Base-by-base conservation (phyloP, 2,888 invertebrate species). In the Seira ritae region DNA sequence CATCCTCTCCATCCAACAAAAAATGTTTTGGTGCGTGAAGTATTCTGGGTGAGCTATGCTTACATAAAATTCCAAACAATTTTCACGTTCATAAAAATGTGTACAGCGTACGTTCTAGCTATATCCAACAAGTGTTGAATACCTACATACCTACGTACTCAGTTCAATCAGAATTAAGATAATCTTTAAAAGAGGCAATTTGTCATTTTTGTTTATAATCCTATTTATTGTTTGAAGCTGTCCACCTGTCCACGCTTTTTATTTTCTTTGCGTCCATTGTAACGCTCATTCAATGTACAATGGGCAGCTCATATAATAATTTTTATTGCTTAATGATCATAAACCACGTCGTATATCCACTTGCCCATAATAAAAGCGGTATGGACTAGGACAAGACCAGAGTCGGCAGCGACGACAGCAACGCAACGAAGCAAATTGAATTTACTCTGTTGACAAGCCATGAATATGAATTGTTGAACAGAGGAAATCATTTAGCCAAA, bases 131-230 rank as follows among this genome's bases (percentile, higher is more conserved):
- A n/a, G n/a, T n/a, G n/a, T n/a, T n/a, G n/a, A n/a, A n/a, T n/a
- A n/a, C n/a, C n/a, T n/a, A n/a, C n/a, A n/a, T n/a, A n/a, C n/a
- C n/a, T n/a, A 31, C 31, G 8, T 31, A 31, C 31, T 31, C 8
- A 8, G 31, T 31, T 31, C 31, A n/a, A 55, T 55, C 12, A 12
- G 6, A 55, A 55, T 55, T 55, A 12, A 55, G 55, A 55, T 55
- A 55, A 55, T 55, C 55, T 17, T 55, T 3, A 10, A 19, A 65
- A 23, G 19, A 81, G 75, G 74, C 80, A 81, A 81, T 81, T 81
- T 81, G 80, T 75, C 80, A 81, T 75, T 81, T 80, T 81, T 81
- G 80, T 81, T 81, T 81, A 81, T 81, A 81, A 81, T 81, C 75
- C 80, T 60, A 70, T 81, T 75, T 81, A 75, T 81, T 80, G 80